Conservation (phyloP, 1,140 invertebrate genomes). For the Panulirus ornatus region DNA sequence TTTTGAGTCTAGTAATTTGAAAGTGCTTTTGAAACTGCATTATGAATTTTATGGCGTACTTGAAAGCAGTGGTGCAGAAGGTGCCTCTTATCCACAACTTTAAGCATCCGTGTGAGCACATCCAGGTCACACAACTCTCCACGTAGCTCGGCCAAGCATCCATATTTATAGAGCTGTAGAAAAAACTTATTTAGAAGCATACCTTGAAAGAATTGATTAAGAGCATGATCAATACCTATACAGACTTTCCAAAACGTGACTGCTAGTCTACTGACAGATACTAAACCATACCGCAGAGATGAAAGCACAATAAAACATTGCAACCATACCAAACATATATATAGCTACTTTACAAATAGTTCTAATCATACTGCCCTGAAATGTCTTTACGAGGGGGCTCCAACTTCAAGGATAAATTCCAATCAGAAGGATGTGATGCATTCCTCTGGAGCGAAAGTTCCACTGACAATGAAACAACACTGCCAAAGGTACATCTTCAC, state of each 20-base stretch:
- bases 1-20: background rate
- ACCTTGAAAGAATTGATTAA: no score
- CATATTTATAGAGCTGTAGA: slow-evolving; percentile 57
- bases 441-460: no score
- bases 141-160: slow-evolving; percentile 39
- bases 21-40: background rate
- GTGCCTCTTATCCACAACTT: slow-evolving; percentile 63
- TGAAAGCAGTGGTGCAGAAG: slow-evolving; percentile 64
- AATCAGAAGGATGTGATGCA: background rate
- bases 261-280: no score
- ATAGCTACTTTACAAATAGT: no score
- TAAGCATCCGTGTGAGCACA: slow-evolving; percentile 66
- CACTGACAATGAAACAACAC: no score
- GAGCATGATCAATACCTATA: background rate
- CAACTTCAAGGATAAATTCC: background rate
- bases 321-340: no score
- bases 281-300: no score
- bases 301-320: no score
- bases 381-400: background rate
- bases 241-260: background rate
- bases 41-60: slow-evolving; percentile 18
- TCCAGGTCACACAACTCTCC: slow-evolving; percentile 57
- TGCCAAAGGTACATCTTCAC: no score
- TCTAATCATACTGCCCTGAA: no score
- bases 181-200: background rate